phyloP scores from a whole-genome alignment of 2,888 invertebrate species.

The Alloscopus bannaensis region DNA sequence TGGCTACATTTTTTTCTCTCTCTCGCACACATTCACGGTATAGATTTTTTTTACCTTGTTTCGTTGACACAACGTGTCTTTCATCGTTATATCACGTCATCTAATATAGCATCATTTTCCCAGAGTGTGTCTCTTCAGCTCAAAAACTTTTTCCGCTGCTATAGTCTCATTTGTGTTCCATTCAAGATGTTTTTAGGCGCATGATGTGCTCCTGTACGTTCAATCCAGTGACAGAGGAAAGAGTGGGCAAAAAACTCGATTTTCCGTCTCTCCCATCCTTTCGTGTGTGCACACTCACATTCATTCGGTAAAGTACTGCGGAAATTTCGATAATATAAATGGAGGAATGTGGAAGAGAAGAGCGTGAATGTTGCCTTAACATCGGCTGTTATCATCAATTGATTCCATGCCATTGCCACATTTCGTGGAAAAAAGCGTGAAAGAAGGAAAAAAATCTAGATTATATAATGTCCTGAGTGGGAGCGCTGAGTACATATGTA shows the following conservation, averaged over 20 bases:
- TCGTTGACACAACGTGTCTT: constrained; percentile 15
- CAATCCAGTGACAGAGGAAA: too few species aligned
- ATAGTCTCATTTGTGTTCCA: too few species aligned
- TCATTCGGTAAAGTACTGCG: background rate
- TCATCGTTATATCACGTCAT: background rate
- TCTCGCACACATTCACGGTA: too few species aligned
- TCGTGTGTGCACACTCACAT: background rate
- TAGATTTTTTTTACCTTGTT: constrained; percentile 2
- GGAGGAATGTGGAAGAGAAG: background rate
- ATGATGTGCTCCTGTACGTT: too few species aligned
- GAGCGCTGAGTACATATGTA: too few species aligned
- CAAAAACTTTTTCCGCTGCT: too few species aligned
- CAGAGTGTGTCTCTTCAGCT: too few species aligned
- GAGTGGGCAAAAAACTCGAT: too few species aligned
- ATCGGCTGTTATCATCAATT: constrained; percentile 39
- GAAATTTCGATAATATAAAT: background rate
- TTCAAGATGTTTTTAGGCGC: too few species aligned
- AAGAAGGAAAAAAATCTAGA: background rate
- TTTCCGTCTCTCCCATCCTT: constrained; percentile 19
- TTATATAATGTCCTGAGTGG: too few species aligned
- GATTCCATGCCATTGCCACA: constrained; percentile 50
- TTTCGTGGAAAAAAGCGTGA: background rate
- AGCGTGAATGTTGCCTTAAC: background rate
- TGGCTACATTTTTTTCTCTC: too few species aligned
- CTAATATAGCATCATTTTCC: constrained; percentile 13